These are phyloP conservation scores for Maniola hyperantus DNA, from an alignment of 2,888 invertebrate species.

Conservation along the genomic window DNA sequence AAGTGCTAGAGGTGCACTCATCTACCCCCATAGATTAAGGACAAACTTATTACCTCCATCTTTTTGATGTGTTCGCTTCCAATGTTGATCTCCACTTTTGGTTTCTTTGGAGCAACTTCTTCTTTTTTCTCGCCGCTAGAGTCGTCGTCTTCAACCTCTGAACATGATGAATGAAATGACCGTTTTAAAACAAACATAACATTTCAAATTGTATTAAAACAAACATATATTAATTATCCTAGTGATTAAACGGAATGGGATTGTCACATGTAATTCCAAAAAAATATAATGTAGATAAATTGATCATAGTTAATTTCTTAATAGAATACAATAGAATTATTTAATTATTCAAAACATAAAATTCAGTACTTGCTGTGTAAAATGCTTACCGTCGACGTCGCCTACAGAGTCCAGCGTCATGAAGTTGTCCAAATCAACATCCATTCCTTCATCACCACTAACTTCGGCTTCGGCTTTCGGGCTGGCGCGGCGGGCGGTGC, in stretches of 20 bases:
- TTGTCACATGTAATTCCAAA: no score
- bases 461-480: slow-evolving; percentile 84
- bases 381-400: slow-evolving; percentile 87
- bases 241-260: no score
- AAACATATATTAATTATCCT: not conserved
- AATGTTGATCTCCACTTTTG: slow-evolving; percentile 87
- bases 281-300: no score
- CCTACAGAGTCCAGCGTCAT: slow-evolving; percentile 95
- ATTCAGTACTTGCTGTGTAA: no score
- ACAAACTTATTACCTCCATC: slow-evolving; percentile 81
- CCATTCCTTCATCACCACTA: slow-evolving; percentile 87
- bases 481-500: slow-evolving; percentile 63
- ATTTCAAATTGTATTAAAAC: not conserved
- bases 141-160: slow-evolving; percentile 83
- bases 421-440: slow-evolving; percentile 91
- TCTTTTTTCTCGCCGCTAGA: slow-evolving; percentile 83
- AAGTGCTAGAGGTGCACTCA: no score
- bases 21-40: no score
- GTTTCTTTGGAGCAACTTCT: slow-evolving; percentile 76
- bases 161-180: no score
- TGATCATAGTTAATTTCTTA: no score
- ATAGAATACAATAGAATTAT: no score
- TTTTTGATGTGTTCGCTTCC: slow-evolving; percentile 90
- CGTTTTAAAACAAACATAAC: no score
- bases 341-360: no score